phyloP scores from a whole-genome alignment of 1,140 invertebrate species.

The Littorina saxatilis region DNA sequence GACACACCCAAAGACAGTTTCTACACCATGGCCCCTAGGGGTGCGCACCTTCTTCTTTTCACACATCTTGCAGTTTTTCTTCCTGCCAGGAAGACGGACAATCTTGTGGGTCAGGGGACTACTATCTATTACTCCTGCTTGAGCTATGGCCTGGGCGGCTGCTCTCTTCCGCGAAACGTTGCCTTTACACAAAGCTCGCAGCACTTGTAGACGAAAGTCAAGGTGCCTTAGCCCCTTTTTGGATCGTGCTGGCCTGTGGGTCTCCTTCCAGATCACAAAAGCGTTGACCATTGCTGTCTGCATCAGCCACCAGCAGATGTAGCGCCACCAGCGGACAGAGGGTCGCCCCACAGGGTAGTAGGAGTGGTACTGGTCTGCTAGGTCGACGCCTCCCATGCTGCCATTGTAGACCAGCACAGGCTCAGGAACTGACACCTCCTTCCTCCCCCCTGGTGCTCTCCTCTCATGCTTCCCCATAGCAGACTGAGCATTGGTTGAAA shows the following conservation, averaged over 20 bases:
- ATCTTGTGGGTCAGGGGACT: too few species aligned
- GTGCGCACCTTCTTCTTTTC: too few species aligned
- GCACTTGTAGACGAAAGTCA: background rate
- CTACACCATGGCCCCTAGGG: too few species aligned
- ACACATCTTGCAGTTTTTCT: too few species aligned
- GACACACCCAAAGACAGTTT: too few species aligned
- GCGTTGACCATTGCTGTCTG: slow-evolving; percentile 26
- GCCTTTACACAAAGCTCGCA: too few species aligned
- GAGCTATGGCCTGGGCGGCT: too few species aligned
- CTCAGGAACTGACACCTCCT: background rate
- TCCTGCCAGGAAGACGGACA: too few species aligned
- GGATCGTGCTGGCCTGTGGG: background rate
- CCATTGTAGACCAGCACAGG: slow-evolving; percentile 20
- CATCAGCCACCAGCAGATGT: slow-evolving; percentile 24
- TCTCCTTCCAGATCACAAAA: background rate
- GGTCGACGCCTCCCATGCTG: slow-evolving; percentile 32
- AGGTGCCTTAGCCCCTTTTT: background rate
- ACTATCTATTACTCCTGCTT: too few species aligned
- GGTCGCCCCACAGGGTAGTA: slow-evolving; percentile 26
- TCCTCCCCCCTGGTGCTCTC: background rate
- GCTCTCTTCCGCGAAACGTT: too few species aligned
- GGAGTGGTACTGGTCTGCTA: slow-evolving; percentile 5
- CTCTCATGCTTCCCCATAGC: background rate
- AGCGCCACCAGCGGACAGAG: slow-evolving; percentile 32
- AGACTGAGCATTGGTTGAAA: slow-evolving; percentile 28